Conservation (phyloP, 2,888 invertebrate genomes). For the Nemapogon koenigi region DNA sequence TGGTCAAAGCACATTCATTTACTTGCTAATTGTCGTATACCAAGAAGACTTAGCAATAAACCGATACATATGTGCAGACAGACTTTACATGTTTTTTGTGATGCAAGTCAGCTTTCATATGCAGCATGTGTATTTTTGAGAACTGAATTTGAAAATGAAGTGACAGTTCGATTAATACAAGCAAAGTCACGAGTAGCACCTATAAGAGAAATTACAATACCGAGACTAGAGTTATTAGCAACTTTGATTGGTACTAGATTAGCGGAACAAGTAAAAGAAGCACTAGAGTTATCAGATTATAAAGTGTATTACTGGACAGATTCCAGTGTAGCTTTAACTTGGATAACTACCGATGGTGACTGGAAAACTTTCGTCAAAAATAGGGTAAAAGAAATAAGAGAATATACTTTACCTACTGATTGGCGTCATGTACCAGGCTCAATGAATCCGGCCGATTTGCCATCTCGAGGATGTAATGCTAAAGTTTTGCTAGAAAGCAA, state of each 20-base stretch:
- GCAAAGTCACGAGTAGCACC: constrained; percentile 7
- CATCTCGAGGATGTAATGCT: constrained; percentile 9
- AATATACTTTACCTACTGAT: not conserved
- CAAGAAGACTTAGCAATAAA: not conserved
- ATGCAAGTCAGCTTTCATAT: constrained; percentile 4
- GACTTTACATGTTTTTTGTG: constrained; percentile 3
- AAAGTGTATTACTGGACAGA: constrained; percentile 4
- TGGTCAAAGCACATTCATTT: not conserved
- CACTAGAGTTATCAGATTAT: not conserved
- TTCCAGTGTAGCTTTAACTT: constrained; percentile 3
- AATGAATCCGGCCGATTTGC: constrained; percentile 10
- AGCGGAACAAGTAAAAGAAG: not conserved
- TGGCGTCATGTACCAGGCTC: constrained; percentile 10
- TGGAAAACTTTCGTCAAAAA: constrained; percentile 11
- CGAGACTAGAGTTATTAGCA: constrained; percentile 9
- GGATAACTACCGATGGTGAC: constrained; percentile 5
- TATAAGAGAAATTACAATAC: constrained; percentile 5
- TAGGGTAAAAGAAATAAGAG: constrained; percentile 10
- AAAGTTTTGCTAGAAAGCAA: constrained; percentile 1
- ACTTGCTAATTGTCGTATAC: not conserved
- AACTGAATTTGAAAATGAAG: not conserved
- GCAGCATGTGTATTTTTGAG: constrained; percentile 7
- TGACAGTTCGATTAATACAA: constrained; percentile 2
- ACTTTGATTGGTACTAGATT: constrained; percentile 7
- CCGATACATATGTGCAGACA: constrained; percentile 1